A percentile compares a stretch with the other conserved stretches of the same genome.
Evolutionary conservation across 2,888 invertebrate genomes (phyloP).

Genomic region (Cyaniris semiargus): DNA sequence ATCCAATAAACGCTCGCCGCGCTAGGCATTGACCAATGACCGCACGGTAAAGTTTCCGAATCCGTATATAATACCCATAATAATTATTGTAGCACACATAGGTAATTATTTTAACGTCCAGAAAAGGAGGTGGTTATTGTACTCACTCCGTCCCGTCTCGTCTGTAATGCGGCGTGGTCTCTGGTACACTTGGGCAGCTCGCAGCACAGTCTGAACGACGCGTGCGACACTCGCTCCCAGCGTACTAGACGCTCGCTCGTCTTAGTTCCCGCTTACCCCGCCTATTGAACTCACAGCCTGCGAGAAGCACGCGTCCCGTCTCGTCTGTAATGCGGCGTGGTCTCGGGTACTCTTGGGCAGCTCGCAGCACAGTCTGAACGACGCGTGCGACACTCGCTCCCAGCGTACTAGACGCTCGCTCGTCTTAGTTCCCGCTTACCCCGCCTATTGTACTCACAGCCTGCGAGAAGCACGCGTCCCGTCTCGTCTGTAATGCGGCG

Average conservation of each 20-base stretch:
- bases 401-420: constrained; percentile 84
- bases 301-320: constrained; percentile 94
- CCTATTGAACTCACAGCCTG: constrained; percentile 84
- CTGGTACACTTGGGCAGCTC: constrained; percentile 87
- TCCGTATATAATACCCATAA: too few relatives aligned
- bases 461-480: constrained; percentile 95
- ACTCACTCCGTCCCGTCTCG: constrained; percentile 90
- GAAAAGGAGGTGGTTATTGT: too few relatives aligned
- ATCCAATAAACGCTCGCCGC: too few relatives aligned
- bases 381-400: constrained; percentile 88
- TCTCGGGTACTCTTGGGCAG: constrained; percentile 86
- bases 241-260: constrained; percentile 85
- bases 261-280: constrained; percentile 49
- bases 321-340: constrained; percentile 84
- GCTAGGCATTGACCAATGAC: too few relatives aligned
- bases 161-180: constrained; percentile 85
- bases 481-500: constrained; percentile 85
- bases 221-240: constrained; percentile 86
- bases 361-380: constrained; percentile 89
- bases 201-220: constrained; percentile 89
- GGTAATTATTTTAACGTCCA: too few relatives aligned
- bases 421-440: constrained; percentile 61
- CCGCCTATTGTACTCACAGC: constrained; percentile 77
- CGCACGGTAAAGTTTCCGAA: too few relatives aligned
- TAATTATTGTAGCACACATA: too few relatives aligned